Base-by-base conservation (phyloP, 2,113 vertebrate genomes). In the Protobothrops mucrosquamatus region DNA sequence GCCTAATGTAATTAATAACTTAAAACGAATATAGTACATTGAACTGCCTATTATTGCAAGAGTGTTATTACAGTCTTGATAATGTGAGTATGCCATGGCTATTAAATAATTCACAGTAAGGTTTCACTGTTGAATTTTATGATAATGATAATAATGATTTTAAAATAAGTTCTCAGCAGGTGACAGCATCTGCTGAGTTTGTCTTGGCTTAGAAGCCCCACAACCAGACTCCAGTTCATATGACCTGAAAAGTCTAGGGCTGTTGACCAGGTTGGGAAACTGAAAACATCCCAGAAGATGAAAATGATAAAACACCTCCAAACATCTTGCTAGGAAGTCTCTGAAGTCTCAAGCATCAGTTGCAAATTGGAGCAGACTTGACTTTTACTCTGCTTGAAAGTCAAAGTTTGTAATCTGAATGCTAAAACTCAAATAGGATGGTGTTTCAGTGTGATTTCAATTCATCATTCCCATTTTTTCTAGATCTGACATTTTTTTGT, bases 91-190 rank as follows among this genome's bases (percentile, higher is more conserved):
- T 54, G 2, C 92, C 88, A 94, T 95, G 94, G 94, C 91, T 97
- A 95, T 95, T 95, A 93, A 96, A 96, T 96, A 96, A 96, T 96
- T 96, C 95, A 94, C 64, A 92, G 81, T 90, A 94, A 96, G 92
- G 92, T 61, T 48, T 95, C 95, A 94, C 95, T 96, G 34, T 90
- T 88, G 22, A 92, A 92, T 87, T 55, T 92, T 29, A 74, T 88
- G 81, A 91, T 74, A 15, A 91, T 64, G 61, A n/a, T 64, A 26
- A 69, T 3, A 6, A 22, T 22, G 34, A 39, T 81, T 81, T 81
- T 81, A 81, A 81, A 81, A 81, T 34, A 15, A 81, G 34, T 81
- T 81, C 18, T 81, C 69, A 81, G 69, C 34, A 81, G 69, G 15
- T 81, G 18, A 20, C 34, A 39, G 34, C 69, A 81, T 39, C 6